Evolutionary conservation across 2,797 vertebrate species (phyloP), one percentile per base, ranked within the genome.

Genomic region (Labeo calbasu): DNA sequence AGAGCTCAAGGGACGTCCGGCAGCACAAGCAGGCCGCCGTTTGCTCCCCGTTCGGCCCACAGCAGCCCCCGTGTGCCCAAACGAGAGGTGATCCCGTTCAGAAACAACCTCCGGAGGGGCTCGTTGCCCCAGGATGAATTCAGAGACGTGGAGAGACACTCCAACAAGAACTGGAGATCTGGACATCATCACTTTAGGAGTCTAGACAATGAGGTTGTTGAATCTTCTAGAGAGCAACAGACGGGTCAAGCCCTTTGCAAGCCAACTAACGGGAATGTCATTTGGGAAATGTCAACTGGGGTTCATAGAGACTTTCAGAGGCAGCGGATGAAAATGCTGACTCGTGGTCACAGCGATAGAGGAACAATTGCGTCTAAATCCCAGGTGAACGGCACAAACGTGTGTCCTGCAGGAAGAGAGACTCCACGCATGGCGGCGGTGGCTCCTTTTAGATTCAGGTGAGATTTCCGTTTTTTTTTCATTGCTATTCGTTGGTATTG

Each of bases 361-460:
- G 86, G 86, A 4, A 15, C 19, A 73, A 86, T 2, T 83, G 83
- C 79, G 89, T 69, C 85, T 11, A 86, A 85, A 82, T 36, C 36
- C 2, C 86, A 86, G 51, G 88, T 86, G 76, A 77, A 21, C 12
- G 53, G 8, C 50, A 14, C 46, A 17, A 91, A 87, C 77, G 82
- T 88, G 80, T 61, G 65, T 43, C 87, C 88, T 28, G 89, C 89
- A 85, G 86, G 80, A n/a, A 92, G 88, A 36, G 92, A 92, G 2
- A 95, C 96, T 40, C 94, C 90, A 48, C 94, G 84, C 91, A 97
- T 96, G 51, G 97, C 96, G 5, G 94, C 97, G 0, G 95, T 98
- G 69, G 96, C 96, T 76, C 97, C 97, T 28, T 98, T 98, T 91
- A 95, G 93, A 87, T 97, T 97, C 95, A 94, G 96, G 97, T 98